Evolutionary conservation across 2,888 invertebrate species (phyloP).

Genomic region (Perizoma affinitatum): DNA sequence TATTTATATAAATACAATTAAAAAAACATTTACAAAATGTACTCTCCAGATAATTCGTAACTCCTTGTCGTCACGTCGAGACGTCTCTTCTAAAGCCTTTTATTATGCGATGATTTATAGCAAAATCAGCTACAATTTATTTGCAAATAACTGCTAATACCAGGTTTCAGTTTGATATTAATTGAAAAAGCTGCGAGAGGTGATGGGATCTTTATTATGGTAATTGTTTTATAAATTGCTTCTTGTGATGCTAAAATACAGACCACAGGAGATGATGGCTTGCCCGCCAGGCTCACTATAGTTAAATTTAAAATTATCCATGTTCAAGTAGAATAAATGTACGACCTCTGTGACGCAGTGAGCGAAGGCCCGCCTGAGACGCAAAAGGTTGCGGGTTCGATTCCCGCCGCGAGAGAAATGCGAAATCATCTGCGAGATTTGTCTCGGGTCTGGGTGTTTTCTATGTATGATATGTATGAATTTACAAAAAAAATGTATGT

Average conservation of each 20-base stretch:
- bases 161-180: conserved; percentile 24
- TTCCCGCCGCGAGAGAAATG: no score
- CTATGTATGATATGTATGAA: no score
- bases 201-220: conserved; percentile 24
- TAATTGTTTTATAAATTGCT: conserved; percentile 17
- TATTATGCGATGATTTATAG: conserved; percentile 3
- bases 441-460: no score
- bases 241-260: neutral
- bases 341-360: no score
- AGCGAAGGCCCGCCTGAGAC: no score
- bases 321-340: no score
- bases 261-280: conserved; percentile 13
- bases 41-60: conserved; percentile 4
- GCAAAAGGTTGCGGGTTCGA: no score
- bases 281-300: neutral
- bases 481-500: no score
- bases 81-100: conserved; percentile 1
- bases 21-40: no score
- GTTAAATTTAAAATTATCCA: neutral
- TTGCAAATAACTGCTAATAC: conserved; percentile 26
- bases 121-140: conserved; percentile 1
- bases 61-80: conserved; percentile 7
- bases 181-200: conserved; percentile 21
- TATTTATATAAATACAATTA: no score
- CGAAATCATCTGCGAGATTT: no score